A percentile compares a stretch with the other conserved stretches of the same genome.
Evolutionary conservation across 1,140 invertebrate species (phyloP).

Genomic region (Polypedilum pembai): DNA sequence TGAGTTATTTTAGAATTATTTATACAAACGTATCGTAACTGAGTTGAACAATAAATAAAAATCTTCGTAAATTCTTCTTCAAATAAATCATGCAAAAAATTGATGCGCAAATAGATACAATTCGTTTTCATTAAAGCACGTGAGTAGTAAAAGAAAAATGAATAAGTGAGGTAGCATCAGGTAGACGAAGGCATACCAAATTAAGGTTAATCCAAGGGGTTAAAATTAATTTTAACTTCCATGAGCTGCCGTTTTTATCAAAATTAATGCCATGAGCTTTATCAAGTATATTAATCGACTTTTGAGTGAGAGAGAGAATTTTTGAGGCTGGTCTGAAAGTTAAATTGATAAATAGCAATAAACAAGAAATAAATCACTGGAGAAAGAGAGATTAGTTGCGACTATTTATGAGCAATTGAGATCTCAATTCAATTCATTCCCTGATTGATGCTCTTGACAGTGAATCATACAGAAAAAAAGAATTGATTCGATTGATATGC

Average conservation of each 20-base stretch:
- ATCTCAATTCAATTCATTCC: background rate
- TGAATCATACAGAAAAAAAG: background rate
- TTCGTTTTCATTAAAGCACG: background rate
- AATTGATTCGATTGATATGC: background rate
- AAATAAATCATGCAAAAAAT: background rate
- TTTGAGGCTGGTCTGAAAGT: background rate
- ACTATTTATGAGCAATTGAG: background rate
- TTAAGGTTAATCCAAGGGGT: background rate
- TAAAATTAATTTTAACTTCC: slow-evolving; percentile 7
- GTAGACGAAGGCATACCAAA: background rate
- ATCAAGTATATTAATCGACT: slow-evolving; percentile 6
- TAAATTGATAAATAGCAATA: background rate
- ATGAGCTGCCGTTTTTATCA: background rate
- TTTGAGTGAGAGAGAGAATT: background rate
- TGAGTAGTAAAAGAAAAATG: background rate
- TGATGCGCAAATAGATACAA: background rate
- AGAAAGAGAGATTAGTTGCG: background rate
- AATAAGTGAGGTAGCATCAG: background rate
- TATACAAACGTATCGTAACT: background rate
- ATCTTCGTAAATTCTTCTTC: background rate
- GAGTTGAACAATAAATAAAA: background rate
- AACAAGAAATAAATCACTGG: slow-evolving; percentile 10
- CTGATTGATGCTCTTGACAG: background rate
- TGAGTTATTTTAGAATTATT: background rate
- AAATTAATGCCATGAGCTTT: background rate